These are phyloP conservation scores for Raja brachyura DNA, from an alignment of 2,113 vertebrate genomes.

Conservation along the genomic window DNA sequence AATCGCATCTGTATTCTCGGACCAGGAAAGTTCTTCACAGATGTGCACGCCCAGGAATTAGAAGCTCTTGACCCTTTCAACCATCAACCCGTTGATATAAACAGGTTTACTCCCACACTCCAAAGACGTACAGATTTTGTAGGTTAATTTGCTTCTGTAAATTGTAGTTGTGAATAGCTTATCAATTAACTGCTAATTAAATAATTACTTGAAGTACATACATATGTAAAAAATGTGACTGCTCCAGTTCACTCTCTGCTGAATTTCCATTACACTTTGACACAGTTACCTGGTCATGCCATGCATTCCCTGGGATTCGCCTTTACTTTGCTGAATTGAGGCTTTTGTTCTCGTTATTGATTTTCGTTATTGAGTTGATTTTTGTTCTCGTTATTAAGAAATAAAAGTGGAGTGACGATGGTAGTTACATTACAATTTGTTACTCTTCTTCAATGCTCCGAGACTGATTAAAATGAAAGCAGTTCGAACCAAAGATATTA, in stretches of 20 bases:
- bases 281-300: background rate
- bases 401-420: background rate
- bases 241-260: background rate
- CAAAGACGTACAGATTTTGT: too few relatives aligned
- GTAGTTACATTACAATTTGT: background rate
- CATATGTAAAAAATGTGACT: background rate
- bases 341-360: background rate
- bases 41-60: too few relatives aligned
- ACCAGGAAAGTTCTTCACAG: too few relatives aligned
- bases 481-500: too few relatives aligned
- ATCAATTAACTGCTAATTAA: background rate
- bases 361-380: too few relatives aligned
- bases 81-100: too few relatives aligned
- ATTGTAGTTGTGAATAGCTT: background rate
- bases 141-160: too few relatives aligned
- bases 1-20: too few relatives aligned
- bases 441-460: too few relatives aligned
- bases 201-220: conserved; percentile 3
- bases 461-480: too few relatives aligned
- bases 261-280: background rate
- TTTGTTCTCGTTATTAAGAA: background rate
- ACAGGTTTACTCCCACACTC: too few relatives aligned
- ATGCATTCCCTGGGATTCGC: background rate
- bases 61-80: too few relatives aligned
- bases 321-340: background rate